Conservation (phyloP, 2,888 invertebrate genomes). For the Microchrysa polita region DNA sequence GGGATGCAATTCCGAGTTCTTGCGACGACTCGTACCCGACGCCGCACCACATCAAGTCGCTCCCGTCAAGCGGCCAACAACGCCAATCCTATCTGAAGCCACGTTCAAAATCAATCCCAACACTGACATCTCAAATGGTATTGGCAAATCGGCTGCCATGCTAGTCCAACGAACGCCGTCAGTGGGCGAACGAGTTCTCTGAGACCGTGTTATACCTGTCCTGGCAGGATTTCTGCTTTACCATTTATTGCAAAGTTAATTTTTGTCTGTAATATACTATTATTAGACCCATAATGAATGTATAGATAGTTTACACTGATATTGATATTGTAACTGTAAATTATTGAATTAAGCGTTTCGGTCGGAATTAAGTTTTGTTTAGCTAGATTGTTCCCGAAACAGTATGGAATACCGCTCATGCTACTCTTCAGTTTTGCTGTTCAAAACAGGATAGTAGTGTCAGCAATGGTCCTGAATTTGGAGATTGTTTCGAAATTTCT, state of each 20-base stretch:
- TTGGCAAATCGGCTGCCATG: conserved; percentile 57
- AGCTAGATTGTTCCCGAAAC: not conserved
- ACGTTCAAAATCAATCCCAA: conserved; percentile 42
- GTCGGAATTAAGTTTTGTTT: conserved; percentile 1
- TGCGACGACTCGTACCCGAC: conserved; percentile 75
- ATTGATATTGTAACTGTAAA: not conserved
- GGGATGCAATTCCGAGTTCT: conserved; percentile 72
- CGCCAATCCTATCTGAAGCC: conserved; percentile 5
- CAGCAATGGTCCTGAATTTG: too few species aligned
- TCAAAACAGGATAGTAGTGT: too few species aligned
- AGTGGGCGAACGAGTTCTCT: conserved; percentile 63
- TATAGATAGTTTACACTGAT: conserved; percentile 16
- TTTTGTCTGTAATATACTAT: conserved; percentile 1
- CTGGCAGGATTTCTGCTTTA: conserved; percentile 17
- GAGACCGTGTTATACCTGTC: conserved; percentile 49
- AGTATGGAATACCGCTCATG: too few species aligned
- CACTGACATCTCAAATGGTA: conserved; percentile 47
- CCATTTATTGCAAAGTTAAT: conserved; percentile 1
- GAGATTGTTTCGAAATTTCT: not conserved
- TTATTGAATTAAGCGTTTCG: not conserved
- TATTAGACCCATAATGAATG: conserved; percentile 1
- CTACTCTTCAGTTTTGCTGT: too few species aligned
- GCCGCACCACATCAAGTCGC: conserved; percentile 68
- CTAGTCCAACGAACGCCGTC: conserved; percentile 62
- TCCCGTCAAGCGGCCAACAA: conserved; percentile 21